Evolutionary conservation across 2,797 vertebrate species (phyloP).

Genomic region (Pogonophryne albipinna): DNA sequence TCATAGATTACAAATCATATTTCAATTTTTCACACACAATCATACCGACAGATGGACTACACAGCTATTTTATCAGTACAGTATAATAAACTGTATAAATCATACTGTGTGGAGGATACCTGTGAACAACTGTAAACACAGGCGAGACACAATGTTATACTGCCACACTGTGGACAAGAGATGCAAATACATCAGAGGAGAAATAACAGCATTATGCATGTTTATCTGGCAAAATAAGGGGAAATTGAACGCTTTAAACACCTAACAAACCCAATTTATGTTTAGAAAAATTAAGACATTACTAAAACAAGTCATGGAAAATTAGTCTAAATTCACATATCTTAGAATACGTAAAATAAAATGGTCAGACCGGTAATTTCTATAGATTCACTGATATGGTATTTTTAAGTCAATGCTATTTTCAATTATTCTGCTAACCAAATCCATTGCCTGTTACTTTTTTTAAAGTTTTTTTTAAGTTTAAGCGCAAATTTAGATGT

Average conservation of each 20-base stretch:
- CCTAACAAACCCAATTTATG: not conserved
- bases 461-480: not conserved
- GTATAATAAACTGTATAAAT: not conserved
- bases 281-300: not conserved
- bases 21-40: not conserved
- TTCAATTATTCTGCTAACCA: not conserved
- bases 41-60: not conserved
- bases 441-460: not conserved
- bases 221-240: not conserved
- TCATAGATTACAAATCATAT: constrained; percentile 17
- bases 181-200: constrained; percentile 54
- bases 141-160: constrained; percentile 35
- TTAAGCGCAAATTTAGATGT: not conserved
- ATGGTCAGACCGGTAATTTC: not conserved
- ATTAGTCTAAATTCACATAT: not conserved
- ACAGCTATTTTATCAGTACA: constrained; percentile 5
- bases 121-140: constrained; percentile 20
- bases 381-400: not conserved
- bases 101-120: constrained; percentile 5
- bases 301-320: not conserved
- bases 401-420: not conserved
- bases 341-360: not conserved
- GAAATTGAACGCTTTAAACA: not conserved
- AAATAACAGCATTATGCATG: constrained; percentile 15
- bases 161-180: constrained; percentile 60